Evolutionary conservation across 2,797 vertebrate genomes (phyloP), one percentile per base, ranked within the genome.

Genomic region (Champsocephalus esox): DNA sequence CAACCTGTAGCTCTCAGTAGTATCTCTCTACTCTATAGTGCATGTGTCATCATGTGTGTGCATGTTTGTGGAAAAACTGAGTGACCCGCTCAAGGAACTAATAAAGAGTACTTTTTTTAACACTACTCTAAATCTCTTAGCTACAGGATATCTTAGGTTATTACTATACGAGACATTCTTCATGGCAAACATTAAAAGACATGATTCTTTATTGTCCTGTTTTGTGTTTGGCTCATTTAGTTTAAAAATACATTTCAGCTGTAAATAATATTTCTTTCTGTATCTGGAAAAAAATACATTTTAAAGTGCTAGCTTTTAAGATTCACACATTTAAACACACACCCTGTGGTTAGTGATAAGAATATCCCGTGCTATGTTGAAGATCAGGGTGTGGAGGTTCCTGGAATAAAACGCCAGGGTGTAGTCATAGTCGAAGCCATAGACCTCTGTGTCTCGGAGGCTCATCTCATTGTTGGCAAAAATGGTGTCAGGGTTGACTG

Each of bases 391-490:
- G 93, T 99, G 98, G 19, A 99, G 95, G 68, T 98, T 95, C 66
- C 96, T 96, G 34, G 98, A 99, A 89, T 99, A 99, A 80, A 99
- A 99, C 0, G 99, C 98, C 89, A 99, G 83, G 0, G 98, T 99
- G 92, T 99, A 99, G 91, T 99, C 98, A 0, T 99, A 99, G 91
- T 99, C 98, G 58, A 99, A 99, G 44, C 98, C 98, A 4, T 99
- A 99, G 90, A 99, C 96, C 90, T 99, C 98, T 0, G 96, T 97
- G 86, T 99, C 97, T 1, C 96, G 94, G 56, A 99, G 94, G 87
- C 97, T 98, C 96, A 98, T 97, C 92, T 99, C 97, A 63, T 99
- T 99, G 94, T 99, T 99, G 41, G 98, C 96, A 92, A 99, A 99
- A 79, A 99, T 98, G 54, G 96, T 97, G 92, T 98, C 94, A 0